Evolutionary conservation across 1,140 invertebrate genomes (phyloP).

Genomic region (Neoseiulus cucumeris): DNA sequence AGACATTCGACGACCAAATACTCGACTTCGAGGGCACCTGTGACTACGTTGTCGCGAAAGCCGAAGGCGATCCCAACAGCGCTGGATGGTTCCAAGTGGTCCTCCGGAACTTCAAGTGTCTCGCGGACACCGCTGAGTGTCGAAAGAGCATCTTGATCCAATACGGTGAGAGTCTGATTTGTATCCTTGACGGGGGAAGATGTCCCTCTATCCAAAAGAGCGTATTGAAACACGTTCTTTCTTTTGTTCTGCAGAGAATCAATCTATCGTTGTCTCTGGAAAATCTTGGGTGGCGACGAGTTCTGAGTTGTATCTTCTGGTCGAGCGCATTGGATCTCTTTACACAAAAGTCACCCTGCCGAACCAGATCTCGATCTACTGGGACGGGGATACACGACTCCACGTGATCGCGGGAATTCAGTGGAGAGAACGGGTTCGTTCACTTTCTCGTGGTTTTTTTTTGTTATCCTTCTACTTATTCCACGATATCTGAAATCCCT

Average conservation of each 20-base stretch:
- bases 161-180: neutral
- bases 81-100: neutral
- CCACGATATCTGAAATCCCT: neutral
- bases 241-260: too few species aligned
- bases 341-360: neutral
- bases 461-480: neutral
- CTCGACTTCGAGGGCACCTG: conserved; percentile 72
- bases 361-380: conserved; percentile 32
- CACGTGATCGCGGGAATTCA: conserved; percentile 50
- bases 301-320: too few species aligned
- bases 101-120: neutral
- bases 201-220: too few species aligned
- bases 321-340: neutral
- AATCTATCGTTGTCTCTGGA: too few species aligned
- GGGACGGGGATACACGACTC: conserved; percentile 62
- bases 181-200: too few species aligned
- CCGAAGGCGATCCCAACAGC: conserved; percentile 23
- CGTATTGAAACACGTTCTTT: too few species aligned
- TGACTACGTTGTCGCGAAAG: conserved; percentile 59
- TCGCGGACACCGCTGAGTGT: neutral
- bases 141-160: neutral
- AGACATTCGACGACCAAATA: conserved; percentile 54
- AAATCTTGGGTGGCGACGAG: too few species aligned
- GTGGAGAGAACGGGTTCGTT: conserved; percentile 45
- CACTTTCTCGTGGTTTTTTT: conserved; percentile 9